Base-by-base conservation (phyloP, 2,797 vertebrate genomes). In the Sebastes matsubarae region DNA sequence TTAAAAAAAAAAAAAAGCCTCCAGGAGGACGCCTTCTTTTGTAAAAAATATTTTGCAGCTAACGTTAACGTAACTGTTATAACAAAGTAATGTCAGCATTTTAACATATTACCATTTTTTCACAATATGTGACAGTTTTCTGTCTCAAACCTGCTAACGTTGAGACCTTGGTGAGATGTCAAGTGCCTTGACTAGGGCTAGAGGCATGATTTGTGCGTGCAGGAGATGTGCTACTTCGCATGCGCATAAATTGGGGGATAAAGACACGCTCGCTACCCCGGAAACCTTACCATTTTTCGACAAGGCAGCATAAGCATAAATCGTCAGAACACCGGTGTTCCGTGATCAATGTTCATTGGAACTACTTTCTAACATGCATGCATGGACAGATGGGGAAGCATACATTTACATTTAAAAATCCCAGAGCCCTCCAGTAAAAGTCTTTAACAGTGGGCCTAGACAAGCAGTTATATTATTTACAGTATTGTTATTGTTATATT, bases 171-270 rank as follows among this genome's bases (percentile, higher is more conserved):
- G 46, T 54, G 50, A n/a, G n/a, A 52, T 46, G 42, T 18, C 14
- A 50, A 54, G 20, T 0, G 9, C 14, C 14, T 0, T 42, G 14
- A 0, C 38, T 42, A 6, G 38, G 13, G 38, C 0, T 42, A 6
- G 6, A 0, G 42, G 16, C 42, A 18, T 50, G 42, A 18, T 46
- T 46, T 46, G 14, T 46, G 14, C 14, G 0, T 18, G 42, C 42
- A 46, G 38, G 14, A 46, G 42, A 46, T 46, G 42, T 18, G 42
- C 42, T 50, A 50, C 42, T 50, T 8, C 42, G 42, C 50, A 54
- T 54, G 50, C 0, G 8, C 20, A 54, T 5, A 8, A 50, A 8
- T 1, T 50, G 16, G 16, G 42, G 42, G 42, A 42, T 42, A 42
- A 42, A 42, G 9, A 42, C 13, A 38, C 13, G 13, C 38, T 42